Evolutionary conservation across 1,140 invertebrate species (phyloP).

Genomic region (Bombus fervidus): DNA sequence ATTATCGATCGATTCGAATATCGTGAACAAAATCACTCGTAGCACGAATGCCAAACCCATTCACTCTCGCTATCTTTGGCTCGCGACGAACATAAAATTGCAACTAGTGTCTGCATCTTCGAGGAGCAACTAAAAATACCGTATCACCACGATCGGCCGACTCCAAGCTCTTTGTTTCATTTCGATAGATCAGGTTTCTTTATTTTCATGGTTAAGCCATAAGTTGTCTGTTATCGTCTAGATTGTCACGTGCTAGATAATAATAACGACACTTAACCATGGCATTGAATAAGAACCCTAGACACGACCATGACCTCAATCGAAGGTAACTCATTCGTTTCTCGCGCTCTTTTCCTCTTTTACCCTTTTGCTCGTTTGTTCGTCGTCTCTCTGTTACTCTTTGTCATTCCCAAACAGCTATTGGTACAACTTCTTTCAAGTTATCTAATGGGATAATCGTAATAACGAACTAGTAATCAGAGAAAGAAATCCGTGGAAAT

Average conservation of each 20-base stretch:
- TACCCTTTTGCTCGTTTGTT: not conserved
- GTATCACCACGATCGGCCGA: not conserved
- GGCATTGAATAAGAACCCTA: conserved; percentile 15
- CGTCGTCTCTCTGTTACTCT: not conserved
- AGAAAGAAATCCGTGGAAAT: not conserved
- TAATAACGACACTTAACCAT: not conserved
- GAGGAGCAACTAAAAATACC: not conserved
- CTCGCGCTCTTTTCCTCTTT: not conserved
- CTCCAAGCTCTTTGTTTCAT: not conserved
- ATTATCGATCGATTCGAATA: not conserved
- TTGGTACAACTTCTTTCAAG: not conserved
- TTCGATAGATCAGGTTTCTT: not conserved
- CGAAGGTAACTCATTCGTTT: conserved; percentile 14
- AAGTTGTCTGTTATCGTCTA: not conserved
- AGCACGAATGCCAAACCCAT: not conserved
- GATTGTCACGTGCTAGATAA: not conserved
- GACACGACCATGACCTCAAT: conserved; percentile 32
- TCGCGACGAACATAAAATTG: not conserved
- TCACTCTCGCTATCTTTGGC: not conserved
- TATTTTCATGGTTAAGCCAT: not conserved
- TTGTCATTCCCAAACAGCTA: not conserved
- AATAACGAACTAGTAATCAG: no score
- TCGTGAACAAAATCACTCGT: not conserved
- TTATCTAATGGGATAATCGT: not conserved
- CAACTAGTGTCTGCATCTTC: not conserved